phyloP scores from a whole-genome alignment of 2,113 vertebrate species.

The Cynopterus brachyotis region DNA sequence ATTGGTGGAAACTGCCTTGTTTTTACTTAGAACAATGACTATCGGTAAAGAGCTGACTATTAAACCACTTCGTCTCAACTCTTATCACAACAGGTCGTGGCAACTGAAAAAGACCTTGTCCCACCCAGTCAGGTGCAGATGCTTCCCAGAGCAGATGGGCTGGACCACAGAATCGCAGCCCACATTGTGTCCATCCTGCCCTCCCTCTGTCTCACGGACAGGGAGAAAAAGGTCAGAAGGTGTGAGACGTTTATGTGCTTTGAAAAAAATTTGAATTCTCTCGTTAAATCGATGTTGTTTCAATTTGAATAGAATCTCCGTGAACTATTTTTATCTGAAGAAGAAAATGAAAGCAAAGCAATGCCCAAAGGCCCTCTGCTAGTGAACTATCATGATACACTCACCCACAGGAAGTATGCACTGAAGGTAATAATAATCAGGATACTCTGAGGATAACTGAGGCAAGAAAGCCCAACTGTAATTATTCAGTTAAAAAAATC shows the following conservation, averaged over 20 bases:
- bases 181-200: slow-evolving; percentile 86
- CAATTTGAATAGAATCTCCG: slow-evolving; percentile 79
- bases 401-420: slow-evolving; percentile 81
- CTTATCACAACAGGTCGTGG: slow-evolving; percentile 85
- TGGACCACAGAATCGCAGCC: slow-evolving; percentile 81
- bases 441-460: fast-evolving
- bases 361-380: slow-evolving; percentile 81
- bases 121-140: slow-evolving; percentile 59
- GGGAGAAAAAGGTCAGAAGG: slow-evolving; percentile 86
- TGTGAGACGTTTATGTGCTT: neutral
- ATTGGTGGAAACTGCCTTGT: neutral
- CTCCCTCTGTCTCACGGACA: slow-evolving; percentile 82
- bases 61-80: neutral
- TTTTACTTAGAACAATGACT: neutral
- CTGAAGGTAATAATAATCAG: slow-evolving; percentile 79
- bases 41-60: neutral
- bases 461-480: neutral
- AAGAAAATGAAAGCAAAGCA: slow-evolving; percentile 25
- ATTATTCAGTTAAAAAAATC: neutral
- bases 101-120: slow-evolving; percentile 81
- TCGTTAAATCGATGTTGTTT: slow-evolving; percentile 24
- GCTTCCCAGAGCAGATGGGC: slow-evolving; percentile 66
- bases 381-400: slow-evolving; percentile 87
- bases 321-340: slow-evolving; percentile 76
- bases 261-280: neutral